Conservation (phyloP, 64 coral and sea anemone genomes). For the Montipora sp. region DNA sequence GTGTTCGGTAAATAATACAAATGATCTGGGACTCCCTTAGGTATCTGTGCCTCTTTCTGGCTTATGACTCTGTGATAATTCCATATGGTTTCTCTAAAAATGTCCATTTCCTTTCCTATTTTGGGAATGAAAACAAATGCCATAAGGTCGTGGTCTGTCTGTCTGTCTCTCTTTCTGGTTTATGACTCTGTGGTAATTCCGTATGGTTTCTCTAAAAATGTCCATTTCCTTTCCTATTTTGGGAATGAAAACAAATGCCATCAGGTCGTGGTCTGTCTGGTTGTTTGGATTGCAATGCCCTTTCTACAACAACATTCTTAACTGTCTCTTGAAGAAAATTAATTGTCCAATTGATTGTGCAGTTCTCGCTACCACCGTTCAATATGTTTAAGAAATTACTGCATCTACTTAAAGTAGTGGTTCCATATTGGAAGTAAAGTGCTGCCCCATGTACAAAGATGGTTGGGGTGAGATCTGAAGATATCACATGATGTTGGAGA, state of each 20-base stretch:
- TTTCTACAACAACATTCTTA: too few species aligned
- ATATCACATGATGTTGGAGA: conserved; percentile 11
- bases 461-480: conserved; percentile 1
- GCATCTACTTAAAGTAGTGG: background rate
- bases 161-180: conserved; percentile 31
- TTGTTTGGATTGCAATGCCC: too few species aligned
- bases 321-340: too few species aligned
- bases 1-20: conserved; percentile 33
- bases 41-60: conserved; percentile 53
- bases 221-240: conserved; percentile 56
- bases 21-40: conserved; percentile 58
- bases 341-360: too few species aligned
- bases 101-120: conserved; percentile 54
- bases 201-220: conserved; percentile 59
- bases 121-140: conserved; percentile 64
- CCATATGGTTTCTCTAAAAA: conserved; percentile 67
- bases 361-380: too few species aligned
- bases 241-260: conserved; percentile 70
- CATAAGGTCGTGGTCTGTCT: conserved; percentile 14
- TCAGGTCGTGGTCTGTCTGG: conserved; percentile 2
- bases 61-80: conserved; percentile 52
- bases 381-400: too few species aligned
- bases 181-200: conserved; percentile 58
- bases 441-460: conserved; percentile 14
- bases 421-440: conserved; percentile 3